Evolutionary conservation across 2,888 invertebrate species (phyloP), one percentile per base, ranked within the genome.

Genomic region (Sesia apiformis): DNA sequence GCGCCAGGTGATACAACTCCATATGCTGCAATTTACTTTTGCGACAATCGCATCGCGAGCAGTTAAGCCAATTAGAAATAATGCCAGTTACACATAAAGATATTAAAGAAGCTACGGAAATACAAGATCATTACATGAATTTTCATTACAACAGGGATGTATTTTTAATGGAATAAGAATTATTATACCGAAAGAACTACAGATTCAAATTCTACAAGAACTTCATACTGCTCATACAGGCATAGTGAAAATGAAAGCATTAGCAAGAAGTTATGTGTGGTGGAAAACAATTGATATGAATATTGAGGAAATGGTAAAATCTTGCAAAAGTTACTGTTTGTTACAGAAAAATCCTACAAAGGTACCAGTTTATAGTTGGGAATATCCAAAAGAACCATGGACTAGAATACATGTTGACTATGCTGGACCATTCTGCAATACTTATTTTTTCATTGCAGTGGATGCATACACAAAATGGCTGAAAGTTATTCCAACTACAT

Each of bases 331-430:
- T 0, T 58, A 58, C 52, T 55, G 51, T 7, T 49, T 53, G n/a
- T 39, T 53, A 8, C 55, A 56, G 50, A 57, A 58, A 7, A 55
- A 60, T 5, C 60, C 61, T 7, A 3, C 49, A 5, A 58, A 56
- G 57, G 59, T 40, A 60, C 61, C 52, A 56, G 55, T 53, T 57
- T 52, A 56, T 49, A 7, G 3, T 5, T 61, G 61, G 61, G 58
- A 56, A 52, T 52, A 52, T 6, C 58, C 58, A 23, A 58, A 52
- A 46, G 58, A 52, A 40, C 58, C 65, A 4, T 72, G 70, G 65
- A 54, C 60, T 49, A 52, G 68, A 6, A 46, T 74, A 4, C 74
- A 73, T 53, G 62, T 75, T 23, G 62, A 63, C 42, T 63, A 53
- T 56, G 58, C 60, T 3, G 60, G 63, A 8, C 60, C 59, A 43